Percentiles rank a stretch among this genome's conserved stretches.
These are phyloP conservation scores for Pimephales promelas DNA, from an alignment of 2,113 vertebrate genomes.

Conservation along the genomic window DNA sequence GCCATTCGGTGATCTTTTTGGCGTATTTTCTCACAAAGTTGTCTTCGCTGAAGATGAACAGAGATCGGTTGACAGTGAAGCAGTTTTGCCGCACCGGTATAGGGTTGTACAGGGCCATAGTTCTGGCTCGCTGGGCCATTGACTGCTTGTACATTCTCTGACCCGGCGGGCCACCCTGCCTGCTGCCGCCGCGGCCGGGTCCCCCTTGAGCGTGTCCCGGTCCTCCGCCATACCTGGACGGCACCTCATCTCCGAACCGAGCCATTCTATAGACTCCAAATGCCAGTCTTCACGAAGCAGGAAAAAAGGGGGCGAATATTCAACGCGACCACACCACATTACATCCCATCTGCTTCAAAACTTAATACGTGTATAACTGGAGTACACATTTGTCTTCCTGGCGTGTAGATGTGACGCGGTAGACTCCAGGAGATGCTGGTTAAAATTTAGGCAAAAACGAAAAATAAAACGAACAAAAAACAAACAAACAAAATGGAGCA, in stretches of 20 bases:
- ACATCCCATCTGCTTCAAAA: conserved; percentile 82
- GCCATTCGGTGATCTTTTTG: conserved; percentile 99
- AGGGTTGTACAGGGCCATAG: conserved; percentile 98
- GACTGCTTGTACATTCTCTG: conserved; percentile 93
- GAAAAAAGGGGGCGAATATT: conserved; percentile 78
- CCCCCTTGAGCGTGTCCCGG: conserved; percentile 77
- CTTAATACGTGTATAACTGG: conserved; percentile 76
- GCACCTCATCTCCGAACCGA: conserved; percentile 89
- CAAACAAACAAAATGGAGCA: conserved; percentile 17
- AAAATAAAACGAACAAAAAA: background rate
- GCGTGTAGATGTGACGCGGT: conserved; percentile 35
- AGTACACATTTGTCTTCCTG: conserved; percentile 52
- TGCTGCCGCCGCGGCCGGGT: conserved; percentile 81
- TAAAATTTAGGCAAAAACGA: conserved; percentile 19
- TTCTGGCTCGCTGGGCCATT: conserved; percentile 96
- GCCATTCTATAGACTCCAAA: conserved; percentile 89
- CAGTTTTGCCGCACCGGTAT: conserved; percentile 98
- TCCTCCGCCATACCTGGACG: conserved; percentile 86
- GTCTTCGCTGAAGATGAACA: conserved; percentile 98
- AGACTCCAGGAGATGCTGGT: conserved; percentile 20
- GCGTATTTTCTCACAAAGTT: conserved; percentile 99
- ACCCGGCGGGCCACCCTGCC: conserved; percentile 82
- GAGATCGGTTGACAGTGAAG: conserved; percentile 95
- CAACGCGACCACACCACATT: conserved; percentile 82
- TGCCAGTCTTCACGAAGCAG: conserved; percentile 85